Evolutionary conservation across 2,888 invertebrate genomes (phyloP), one percentile per base, ranked within the genome.

Genomic region (Blera fallax): DNA sequence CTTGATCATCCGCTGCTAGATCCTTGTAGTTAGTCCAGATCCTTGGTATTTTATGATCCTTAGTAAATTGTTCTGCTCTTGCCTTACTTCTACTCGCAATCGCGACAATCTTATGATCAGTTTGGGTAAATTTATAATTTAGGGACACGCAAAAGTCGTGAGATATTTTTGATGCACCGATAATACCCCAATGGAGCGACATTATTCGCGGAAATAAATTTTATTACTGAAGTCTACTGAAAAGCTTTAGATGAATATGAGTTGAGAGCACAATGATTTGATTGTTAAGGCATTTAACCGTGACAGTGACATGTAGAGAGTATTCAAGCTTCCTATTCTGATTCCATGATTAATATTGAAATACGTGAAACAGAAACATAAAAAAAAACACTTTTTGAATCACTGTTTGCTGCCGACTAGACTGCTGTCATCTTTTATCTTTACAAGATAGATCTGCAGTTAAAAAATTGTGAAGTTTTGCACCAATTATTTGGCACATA

Each of bases 61-160:
- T 93, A 24, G 97, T 96, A 92, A 98, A 96, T 88, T 94, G 92
- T 89, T 95, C 92, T 1, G 96, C 96, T 87, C 94, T 94, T 18
- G 93, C 93, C 78, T 94, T 90, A 88, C 94, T 94, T 89, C 95
- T 94, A 56, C 97, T 96, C 0, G 96, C 97, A 32, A 97, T 94
- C n/a, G 96, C 96, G 0, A 95, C 92, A 16, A 95, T 93, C 89
- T 93, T 90, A 92, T 97, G 96, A 8, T 92, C 88, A 0, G 95
- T 93, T 37, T 95, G 91, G 0, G 95, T 93, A 48, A 96, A 92
- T 6, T 94, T 94, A 58, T 93, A 74, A 65, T 93, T 93, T 82
- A 96, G 88, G 10, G 96, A 95, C 2, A 94, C 94, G 21, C 95
- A 94, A 92, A 98, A 97, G 91, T 97, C 97, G 90, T 95, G 94